phyloP scores from a whole-genome alignment of 1,140 invertebrate genomes.

The Chionoecetes opilio region DNA sequence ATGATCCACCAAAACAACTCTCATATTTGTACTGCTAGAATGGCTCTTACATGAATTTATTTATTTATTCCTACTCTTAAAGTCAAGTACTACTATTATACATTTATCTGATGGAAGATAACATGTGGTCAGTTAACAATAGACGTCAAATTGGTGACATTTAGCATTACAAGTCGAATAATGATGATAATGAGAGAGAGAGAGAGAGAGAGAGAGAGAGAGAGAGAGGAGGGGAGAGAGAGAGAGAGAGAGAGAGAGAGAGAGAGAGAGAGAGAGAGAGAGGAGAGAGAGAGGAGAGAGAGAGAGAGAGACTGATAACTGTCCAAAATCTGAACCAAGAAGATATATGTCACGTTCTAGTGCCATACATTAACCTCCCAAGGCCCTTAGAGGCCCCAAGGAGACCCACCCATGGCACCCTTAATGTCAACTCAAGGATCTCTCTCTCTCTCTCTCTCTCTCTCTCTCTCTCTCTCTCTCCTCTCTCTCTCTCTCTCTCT shows the following conservation, averaged over 20 bases:
- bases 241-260: constrained; percentile 56
- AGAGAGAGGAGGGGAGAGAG: constrained; percentile 47
- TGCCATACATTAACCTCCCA: not conserved
- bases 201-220: constrained; percentile 37
- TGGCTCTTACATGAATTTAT: not conserved
- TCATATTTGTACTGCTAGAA: not conserved
- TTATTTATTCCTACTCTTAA: not conserved
- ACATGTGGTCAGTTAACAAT: too few relatives aligned
- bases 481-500: too few relatives aligned
- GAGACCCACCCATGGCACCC: not conserved
- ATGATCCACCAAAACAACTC: not conserved
- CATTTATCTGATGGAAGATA: too few relatives aligned
- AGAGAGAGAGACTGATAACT: too few relatives aligned
- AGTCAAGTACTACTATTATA: too few relatives aligned
- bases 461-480: too few relatives aligned
- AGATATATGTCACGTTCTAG: not conserved
- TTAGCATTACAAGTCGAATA: too few relatives aligned
- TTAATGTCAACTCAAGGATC: too few relatives aligned
- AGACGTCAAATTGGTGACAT: not conserved
- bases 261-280: not conserved
- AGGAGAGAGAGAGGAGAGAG: not conserved
- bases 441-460: too few relatives aligned
- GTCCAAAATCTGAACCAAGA: too few relatives aligned
- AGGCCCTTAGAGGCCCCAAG: not conserved
- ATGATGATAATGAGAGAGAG: too few relatives aligned